Base-by-base conservation (phyloP, 2,113 vertebrate species). In the Stegastes partitus region DNA sequence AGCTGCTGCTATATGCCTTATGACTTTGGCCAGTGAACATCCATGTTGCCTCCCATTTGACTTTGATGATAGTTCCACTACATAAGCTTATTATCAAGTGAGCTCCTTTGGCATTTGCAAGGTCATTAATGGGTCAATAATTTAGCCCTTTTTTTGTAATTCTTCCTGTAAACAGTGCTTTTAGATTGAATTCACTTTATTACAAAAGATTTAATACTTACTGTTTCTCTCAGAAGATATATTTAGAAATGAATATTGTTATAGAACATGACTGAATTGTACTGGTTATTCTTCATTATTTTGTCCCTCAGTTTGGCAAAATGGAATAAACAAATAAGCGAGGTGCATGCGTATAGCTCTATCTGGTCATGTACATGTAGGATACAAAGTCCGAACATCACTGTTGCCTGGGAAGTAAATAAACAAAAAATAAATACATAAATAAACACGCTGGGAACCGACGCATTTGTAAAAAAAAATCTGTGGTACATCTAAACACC, bases 1-100 rank as follows among this genome's bases (percentile, higher is more conserved):
- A 73, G 59, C 64, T 91, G 93, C 92, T 93, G 93, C 93, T 94
- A 90, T 77, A 81, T 84, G 92, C 93, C 90, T 94, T 93, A 92
- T 81, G 81, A 86, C 91, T 85, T 74, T 82, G 88, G 89, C 89
- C 89, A 16, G 74, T 81, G 77, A 83, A 73, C 85, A 76, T 89
- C 62, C 83, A 53, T 50, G 91, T 84, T 90, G 86, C 87, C 88
- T 84, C 87, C 62, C 77, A 55, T 88, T 61, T 62, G 42, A 83
- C 87, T 82, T 42, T 79, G 70, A 82, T 57, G 56, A 73, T 76
- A 56, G 67, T 77, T 63, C 15, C 44, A 45, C 34, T 65, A 47
- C 65, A 59, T 76, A 22, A 42, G 79, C 75, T 70, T 74, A 2
- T 67, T 54, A 72, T 76, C n/a, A 14, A 73, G 64, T 76, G 72